These are phyloP conservation scores for Tetragonisca angustula DNA, from an alignment of 2,888 invertebrate genomes.

Conservation along the genomic window DNA sequence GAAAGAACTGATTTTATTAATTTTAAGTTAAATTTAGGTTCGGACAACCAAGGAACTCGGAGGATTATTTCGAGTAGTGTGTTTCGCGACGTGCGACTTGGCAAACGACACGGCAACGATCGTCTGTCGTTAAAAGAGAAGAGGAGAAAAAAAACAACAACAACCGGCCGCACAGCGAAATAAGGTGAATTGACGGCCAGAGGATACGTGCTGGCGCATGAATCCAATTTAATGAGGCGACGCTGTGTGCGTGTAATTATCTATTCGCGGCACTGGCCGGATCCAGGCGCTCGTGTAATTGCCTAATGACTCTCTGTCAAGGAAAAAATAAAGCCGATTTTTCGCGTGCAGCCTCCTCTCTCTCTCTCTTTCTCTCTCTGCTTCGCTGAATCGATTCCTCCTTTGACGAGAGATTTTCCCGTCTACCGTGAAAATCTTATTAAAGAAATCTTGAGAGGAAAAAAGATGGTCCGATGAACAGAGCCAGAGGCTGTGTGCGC, in stretches of 20 bases:
- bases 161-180: neutral
- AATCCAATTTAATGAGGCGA: constrained; percentile 54
- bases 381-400: neutral
- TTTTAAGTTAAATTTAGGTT: too few relatives aligned
- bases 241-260: constrained; percentile 54
- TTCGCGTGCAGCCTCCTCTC: neutral
- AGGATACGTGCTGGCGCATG: constrained; percentile 29
- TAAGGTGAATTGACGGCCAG: constrained; percentile 41
- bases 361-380: neutral
- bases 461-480: neutral
- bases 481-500: neutral
- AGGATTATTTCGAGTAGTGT: constrained; percentile 8
- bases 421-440: neutral
- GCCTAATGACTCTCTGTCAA: constrained; percentile 34
- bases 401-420: neutral
- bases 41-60: neutral
- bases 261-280: constrained; percentile 46
- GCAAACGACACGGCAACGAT: constrained; percentile 44
- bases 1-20: too few relatives aligned
- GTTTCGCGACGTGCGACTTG: constrained; percentile 54
- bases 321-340: neutral
- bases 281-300: constrained; percentile 19
- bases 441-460: neutral
- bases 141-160: neutral
- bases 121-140: constrained; percentile 42